Conservation (phyloP, 2,888 invertebrate genomes). For the Apotomis capreana region DNA sequence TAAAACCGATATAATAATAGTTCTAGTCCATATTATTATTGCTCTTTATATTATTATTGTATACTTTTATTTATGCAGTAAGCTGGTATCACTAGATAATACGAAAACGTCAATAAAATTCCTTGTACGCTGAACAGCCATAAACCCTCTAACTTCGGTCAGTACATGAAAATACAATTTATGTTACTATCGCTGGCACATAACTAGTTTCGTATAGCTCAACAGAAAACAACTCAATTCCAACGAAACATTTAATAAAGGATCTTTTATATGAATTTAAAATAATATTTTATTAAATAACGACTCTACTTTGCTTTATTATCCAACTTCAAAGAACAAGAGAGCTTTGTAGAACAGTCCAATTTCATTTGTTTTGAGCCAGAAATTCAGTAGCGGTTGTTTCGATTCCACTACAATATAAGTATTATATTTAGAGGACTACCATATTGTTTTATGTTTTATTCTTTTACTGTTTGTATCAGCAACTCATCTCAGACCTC, state of each 20-base stretch:
- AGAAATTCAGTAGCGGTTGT: background rate
- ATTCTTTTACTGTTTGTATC: too few species aligned
- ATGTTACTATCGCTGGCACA: slow-evolving; percentile 16
- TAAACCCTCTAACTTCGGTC: slow-evolving; percentile 46
- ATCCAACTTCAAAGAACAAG: slow-evolving; percentile 4
- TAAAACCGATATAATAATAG: background rate
- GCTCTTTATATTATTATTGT: background rate
- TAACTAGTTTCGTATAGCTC: background rate
- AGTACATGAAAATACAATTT: slow-evolving; percentile 35
- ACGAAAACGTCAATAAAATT: slow-evolving; percentile 53
- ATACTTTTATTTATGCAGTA: background rate
- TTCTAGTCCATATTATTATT: background rate
- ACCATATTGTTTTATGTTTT: background rate
- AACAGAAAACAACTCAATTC: slow-evolving; percentile 14
- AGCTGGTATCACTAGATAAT: slow-evolving; percentile 10
- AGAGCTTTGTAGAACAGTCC: background rate
- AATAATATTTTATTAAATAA: background rate
- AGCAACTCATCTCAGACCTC: too few species aligned
- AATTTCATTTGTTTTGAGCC: background rate
- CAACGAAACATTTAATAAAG: slow-evolving; percentile 16
- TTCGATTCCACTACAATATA: background rate
- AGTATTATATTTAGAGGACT: background rate
- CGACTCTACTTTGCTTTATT: slow-evolving; percentile 6
- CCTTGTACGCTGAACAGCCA: slow-evolving; percentile 49
- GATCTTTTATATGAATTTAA: background rate